Evolutionary conservation across 2,888 invertebrate species (phyloP), one percentile per base, ranked within the genome.

Genomic region (Melikaiella ostensackeni): DNA sequence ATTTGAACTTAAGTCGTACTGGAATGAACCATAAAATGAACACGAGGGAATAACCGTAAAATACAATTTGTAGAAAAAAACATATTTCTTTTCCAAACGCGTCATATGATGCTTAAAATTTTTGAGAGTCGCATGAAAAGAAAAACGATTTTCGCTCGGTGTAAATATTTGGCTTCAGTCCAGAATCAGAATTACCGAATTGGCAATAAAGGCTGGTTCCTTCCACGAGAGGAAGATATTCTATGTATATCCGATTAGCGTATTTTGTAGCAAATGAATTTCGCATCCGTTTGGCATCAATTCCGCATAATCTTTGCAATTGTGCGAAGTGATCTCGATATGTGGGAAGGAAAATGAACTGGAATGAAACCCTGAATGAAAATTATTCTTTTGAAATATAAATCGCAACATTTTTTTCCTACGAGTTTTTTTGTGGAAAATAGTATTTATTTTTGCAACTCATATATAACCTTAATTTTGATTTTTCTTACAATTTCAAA

Each of bases 211-310:
- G 80, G 78, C 57, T 74, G 64, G 66, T 77, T 77, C 74, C 77
- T 75, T 77, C 62, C 64, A 61, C 74, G 70, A 42, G 77, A 77
- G 73, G 64, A 76, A 66, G 74, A 76, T 79, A 79, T 76, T 79
- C 59, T 62, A 79, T 64, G 80, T 79, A 79, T 80, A 81, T 79
- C 79, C 81, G 81, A 81, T 81, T 82, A 82, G 81, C 81, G 77
- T 82, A 82, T 82, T 80, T 82, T 81, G 81, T 77, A 78, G 77
- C 75, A 79, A 83, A 81, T 81, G 80, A 81, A 83, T 83, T 83
- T 77, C 59, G 27, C 80, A 59, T 66, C 74, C 75, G 64, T 55
- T 74, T 62, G 75, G 75, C 75, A 74, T 82, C 78, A 76, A 76
- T 61, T 81, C 79, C 78, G 81, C 81, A 81, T 83, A 83, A 80